Evolutionary conservation across 2,113 vertebrate genomes (phyloP).

Genomic region (Ranitomeya imitator): DNA sequence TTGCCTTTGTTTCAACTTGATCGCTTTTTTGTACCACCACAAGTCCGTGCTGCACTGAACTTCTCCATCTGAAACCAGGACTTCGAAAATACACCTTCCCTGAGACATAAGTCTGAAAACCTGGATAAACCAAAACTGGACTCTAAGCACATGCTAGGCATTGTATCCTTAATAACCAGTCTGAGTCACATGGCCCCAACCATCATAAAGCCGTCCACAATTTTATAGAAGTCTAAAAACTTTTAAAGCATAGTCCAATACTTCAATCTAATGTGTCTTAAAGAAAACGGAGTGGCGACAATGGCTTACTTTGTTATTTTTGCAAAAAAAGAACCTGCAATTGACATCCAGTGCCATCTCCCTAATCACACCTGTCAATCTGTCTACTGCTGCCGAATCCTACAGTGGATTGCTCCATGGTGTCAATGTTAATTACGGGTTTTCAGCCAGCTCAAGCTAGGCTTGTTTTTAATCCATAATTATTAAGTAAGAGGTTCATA

Average conservation of each 20-base stretch:
- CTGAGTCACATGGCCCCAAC: too few relatives aligned
- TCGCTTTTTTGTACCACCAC: too few relatives aligned
- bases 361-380: constrained; percentile 8
- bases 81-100: too few relatives aligned
- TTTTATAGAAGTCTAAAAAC: background rate
- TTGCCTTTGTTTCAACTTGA: too few relatives aligned
- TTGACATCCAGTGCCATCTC: background rate
- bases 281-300: background rate
- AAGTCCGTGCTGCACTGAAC: too few relatives aligned
- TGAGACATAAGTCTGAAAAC: too few relatives aligned
- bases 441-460: background rate
- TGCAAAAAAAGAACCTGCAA: background rate
- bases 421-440: constrained; percentile 42
- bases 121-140: too few relatives aligned
- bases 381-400: background rate
- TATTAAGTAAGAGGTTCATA: constrained; percentile 8
- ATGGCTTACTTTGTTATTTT: background rate
- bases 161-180: too few relatives aligned
- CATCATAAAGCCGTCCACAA: background rate
- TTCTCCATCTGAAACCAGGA: too few relatives aligned
- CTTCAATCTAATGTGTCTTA: background rate
- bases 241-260: background rate
- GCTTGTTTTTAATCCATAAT: constrained; percentile 18
- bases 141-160: too few relatives aligned
- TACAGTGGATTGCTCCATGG: background rate